Evolutionary conservation across 2,888 invertebrate genomes (phyloP).

Genomic region (Leptinotarsa rubiginosa): DNA sequence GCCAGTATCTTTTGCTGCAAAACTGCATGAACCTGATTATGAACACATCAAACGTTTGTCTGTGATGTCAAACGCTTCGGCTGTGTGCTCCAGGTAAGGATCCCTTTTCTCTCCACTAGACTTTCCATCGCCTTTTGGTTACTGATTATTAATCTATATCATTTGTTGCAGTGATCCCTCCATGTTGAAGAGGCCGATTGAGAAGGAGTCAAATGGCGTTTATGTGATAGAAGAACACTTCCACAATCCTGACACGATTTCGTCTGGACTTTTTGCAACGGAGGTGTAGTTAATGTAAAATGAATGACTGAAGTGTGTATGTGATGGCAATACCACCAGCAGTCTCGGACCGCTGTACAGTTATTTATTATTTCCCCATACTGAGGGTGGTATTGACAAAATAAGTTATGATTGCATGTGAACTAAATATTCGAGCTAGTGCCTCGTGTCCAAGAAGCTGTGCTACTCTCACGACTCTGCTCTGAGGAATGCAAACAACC

Average conservation of each 20-base stretch:
- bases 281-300: slow-evolving; percentile 73
- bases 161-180: slow-evolving; percentile 74
- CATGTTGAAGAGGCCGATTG: slow-evolving; percentile 77
- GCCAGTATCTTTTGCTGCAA: slow-evolving; percentile 64
- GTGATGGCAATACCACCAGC: slow-evolving; percentile 42
- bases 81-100: slow-evolving; percentile 63
- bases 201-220: slow-evolving; percentile 71
- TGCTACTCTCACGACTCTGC: slow-evolving; percentile 52
- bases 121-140: slow-evolving; percentile 15
- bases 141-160: slow-evolving; percentile 13
- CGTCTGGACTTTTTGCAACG: slow-evolving; percentile 75
- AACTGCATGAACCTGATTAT: slow-evolving; percentile 69
- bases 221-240: slow-evolving; percentile 84
- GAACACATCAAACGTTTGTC: slow-evolving; percentile 66
- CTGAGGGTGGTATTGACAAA: slow-evolving; percentile 54
- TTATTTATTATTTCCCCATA: slow-evolving; percentile 60
- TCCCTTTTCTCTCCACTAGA: neutral
- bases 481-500: slow-evolving; percentile 54
- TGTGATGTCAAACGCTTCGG: slow-evolving; percentile 66
- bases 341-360: slow-evolving; percentile 59
- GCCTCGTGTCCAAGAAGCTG: slow-evolving; percentile 55
- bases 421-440: slow-evolving; percentile 49
- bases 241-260: slow-evolving; percentile 71
- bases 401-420: slow-evolving; percentile 58
- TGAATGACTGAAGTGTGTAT: slow-evolving; percentile 47